These are phyloP conservation scores for Oxytorus armatus DNA, from an alignment of 2,888 invertebrate genomes.

Conservation along the genomic window DNA sequence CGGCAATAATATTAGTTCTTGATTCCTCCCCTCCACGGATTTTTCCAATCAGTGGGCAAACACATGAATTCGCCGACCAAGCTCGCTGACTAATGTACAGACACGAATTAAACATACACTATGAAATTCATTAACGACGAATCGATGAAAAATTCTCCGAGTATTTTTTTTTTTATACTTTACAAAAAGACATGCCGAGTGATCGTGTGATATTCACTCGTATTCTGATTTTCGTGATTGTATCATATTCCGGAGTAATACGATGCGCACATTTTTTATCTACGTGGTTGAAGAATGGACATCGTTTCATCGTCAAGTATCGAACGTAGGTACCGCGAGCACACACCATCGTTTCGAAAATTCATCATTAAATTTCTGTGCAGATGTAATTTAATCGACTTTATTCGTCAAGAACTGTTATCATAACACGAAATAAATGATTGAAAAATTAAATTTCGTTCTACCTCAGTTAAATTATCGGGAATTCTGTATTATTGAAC, in stretches of 20 bases:
- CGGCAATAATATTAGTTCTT: constrained; percentile 3
- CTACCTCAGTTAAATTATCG: too few relatives aligned
- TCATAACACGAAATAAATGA: not conserved
- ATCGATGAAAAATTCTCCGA: constrained; percentile 56
- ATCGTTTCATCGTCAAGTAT: constrained; percentile 62
- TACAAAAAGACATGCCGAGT: not conserved
- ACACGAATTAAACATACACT: constrained; percentile 62
- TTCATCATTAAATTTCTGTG: constrained; percentile 4
- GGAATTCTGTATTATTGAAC: too few relatives aligned
- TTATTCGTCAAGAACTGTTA: not conserved
- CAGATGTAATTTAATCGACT: not conserved
- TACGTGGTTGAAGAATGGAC: constrained; percentile 58
- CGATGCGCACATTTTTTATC: constrained; percentile 35
- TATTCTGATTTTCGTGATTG: constrained; percentile 2
- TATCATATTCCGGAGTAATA: constrained; percentile 34
- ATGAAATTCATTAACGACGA: constrained; percentile 53
- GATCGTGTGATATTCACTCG: not conserved
- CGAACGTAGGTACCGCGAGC: constrained; percentile 63
- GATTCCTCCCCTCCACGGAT: constrained; percentile 12
- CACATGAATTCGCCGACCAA: constrained; percentile 50
- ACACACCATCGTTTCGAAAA: constrained; percentile 46
- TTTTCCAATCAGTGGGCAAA: constrained; percentile 22
- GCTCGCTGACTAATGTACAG: constrained; percentile 68
- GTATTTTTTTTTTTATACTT: constrained; percentile 25
- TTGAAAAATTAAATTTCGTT: not conserved